Evolutionary conservation across 2,888 invertebrate species (phyloP), one percentile per base, ranked within the genome.

Genomic region (Leuctra nigra): DNA sequence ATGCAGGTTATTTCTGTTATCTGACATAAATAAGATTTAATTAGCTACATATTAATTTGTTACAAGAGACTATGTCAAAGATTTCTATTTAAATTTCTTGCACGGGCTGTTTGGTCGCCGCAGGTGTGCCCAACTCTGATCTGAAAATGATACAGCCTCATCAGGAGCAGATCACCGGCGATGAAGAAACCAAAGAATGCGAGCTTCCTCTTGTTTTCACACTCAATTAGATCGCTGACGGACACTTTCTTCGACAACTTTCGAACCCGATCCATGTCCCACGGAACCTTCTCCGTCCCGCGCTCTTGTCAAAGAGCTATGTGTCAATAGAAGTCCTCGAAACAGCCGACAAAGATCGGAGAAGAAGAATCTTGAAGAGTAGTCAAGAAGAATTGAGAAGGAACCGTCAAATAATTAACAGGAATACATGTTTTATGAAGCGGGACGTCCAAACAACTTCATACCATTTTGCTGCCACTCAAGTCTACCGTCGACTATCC

Each of bases 381-480:
- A 29, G 7, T 29, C 11, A 11, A 29, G n/a, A 29, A 29, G 29
- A 29, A 29, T 6, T 29, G 29, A 29, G 11, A 11, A 29, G 29
- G 11, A 29, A 16, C 22, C 9, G 13, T 1, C 29, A 29, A 29
- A 25, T 23, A 18, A 47, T 24, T n/a, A n/a, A 25, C 47, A 47
- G n/a, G 47, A 47, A 29, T 25, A 50, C 50, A 50, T 35, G 50
- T 16, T 29, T 41, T 20, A 41, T 20, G 20, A 11, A 29, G 20
- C 11, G 18, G 14, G 14, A 2, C 41, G 18, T 20, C 18, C 33
- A 35, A 33, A 35, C 50, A 50, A 20, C 16, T n/a, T 11, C 3
- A 16, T 35, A 33, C 35, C 50, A 35, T 50, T 47, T 50, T 50
- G 18, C 50, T 50, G 50, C 50, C 50, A 50, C 33, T 50, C 50